phyloP scores from a whole-genome alignment of 1,140 invertebrate genomes.

The Lordiphosa stackelbergi region DNA sequence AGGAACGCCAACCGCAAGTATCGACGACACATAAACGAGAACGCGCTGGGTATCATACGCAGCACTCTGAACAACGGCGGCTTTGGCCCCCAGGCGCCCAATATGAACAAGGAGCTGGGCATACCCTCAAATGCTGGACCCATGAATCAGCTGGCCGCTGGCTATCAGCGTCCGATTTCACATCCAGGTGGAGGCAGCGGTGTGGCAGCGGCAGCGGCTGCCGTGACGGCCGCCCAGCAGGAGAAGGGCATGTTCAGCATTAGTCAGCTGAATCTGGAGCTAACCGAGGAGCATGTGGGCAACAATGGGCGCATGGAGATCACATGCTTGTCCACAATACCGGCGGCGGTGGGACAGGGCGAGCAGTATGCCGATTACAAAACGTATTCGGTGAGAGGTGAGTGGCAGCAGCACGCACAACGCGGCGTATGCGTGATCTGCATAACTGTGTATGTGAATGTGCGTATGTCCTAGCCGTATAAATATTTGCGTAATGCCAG shows the following conservation, averaged over 20 bases:
- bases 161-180: constrained; percentile 69
- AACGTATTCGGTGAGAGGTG: constrained; percentile 83
- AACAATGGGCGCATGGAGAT: constrained; percentile 83
- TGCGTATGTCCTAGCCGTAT: background rate
- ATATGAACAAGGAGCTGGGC: constrained; percentile 70
- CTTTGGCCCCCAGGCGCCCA: constrained; percentile 72
- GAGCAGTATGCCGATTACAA: constrained; percentile 84
- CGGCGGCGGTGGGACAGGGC: constrained; percentile 80
- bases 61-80: constrained; percentile 67
- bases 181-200: constrained; percentile 73
- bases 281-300: constrained; percentile 81
- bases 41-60: constrained; percentile 67
- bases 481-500: constrained; percentile 54
- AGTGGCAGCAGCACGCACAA: constrained; percentile 48
- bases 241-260: constrained; percentile 75
- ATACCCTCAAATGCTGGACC: constrained; percentile 70
- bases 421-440: constrained; percentile 53
- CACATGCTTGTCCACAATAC: constrained; percentile 85
- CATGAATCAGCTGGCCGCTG: constrained; percentile 70
- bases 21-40: constrained; percentile 73
- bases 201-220: constrained; percentile 68
- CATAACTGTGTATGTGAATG: constrained; percentile 22
- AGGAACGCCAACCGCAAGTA: constrained; percentile 73
- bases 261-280: constrained; percentile 79
- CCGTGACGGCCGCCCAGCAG: constrained; percentile 69